Base-by-base conservation (phyloP, 2,888 invertebrate genomes). In the Panzeria rudis region DNA sequence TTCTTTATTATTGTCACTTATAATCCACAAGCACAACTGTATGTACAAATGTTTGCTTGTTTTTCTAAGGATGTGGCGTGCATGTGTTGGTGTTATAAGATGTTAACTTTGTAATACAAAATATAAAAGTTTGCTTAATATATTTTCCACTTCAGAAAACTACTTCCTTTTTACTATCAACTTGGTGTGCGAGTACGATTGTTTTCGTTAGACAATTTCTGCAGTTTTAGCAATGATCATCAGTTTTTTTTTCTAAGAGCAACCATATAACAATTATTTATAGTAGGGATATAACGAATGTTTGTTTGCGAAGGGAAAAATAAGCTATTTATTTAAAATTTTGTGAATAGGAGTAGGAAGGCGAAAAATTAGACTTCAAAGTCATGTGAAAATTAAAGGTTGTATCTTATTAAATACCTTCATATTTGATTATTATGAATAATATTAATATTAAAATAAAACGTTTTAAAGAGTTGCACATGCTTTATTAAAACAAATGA, bases 1-100 rank as follows among this genome's bases (percentile, higher is more conserved):
- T 85, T 81, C 50, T 73, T 35, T 69, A 82, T 75, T 78, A 78
- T 75, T 85, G 85, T 82, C 85, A 85, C 85, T 85, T 81, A 69
- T 81, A 77, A 50, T 66, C 50, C 64, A 35, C 50, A 25, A 23
- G 20, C 35, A 56, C 54, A 64, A 66, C 29, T 62, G 52, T 25
- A 62, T 35, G 25, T 0, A 20, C 25, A 20, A 38, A n/a, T 41
- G 41, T 17, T 17, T 64, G n/a, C 38, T 62, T 44, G 47, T 13
- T 20, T 35, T 13, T 54, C 41, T 29, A 8, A 50, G 32, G n/a
- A 23, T 54, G 17, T 47, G n/a, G 9, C 17, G 4, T 52, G 15
- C 54, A 29, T 64, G 44, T 59, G 29, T 38, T 25, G n/a, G 69
- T 69, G 17, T 13, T 69, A 11, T 50, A 75, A 75, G 66, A 75